These are phyloP conservation scores for Gopherus evgoodei DNA, from an alignment of 2,113 vertebrate species.

Conservation along the genomic window DNA sequence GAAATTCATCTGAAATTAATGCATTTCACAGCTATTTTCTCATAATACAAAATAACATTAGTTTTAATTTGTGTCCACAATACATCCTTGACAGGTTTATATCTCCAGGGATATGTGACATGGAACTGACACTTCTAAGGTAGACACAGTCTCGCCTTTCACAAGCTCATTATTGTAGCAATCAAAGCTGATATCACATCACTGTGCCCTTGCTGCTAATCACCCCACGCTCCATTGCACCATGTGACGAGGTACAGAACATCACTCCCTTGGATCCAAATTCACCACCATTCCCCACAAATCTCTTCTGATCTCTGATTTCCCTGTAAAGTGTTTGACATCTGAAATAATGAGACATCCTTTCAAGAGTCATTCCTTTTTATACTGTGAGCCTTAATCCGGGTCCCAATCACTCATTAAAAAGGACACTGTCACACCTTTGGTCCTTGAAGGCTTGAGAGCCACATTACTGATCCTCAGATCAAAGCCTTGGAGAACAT, in stretches of 20 bases:
- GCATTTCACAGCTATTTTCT: slow-evolving; percentile 14
- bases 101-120: neutral
- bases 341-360: slow-evolving; percentile 52
- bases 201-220: neutral
- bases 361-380: slow-evolving; percentile 30
- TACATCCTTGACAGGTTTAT: neutral
- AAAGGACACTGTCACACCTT: neutral
- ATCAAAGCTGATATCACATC: slow-evolving; percentile 44
- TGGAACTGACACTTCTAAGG: neutral
- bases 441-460: neutral
- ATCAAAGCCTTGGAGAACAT: slow-evolving; percentile 14
- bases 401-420: slow-evolving; percentile 34
- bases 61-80: neutral
- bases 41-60: neutral
- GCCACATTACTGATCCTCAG: neutral
- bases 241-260: neutral
- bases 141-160: neutral
- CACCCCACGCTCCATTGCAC: neutral
- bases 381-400: slow-evolving; percentile 39
- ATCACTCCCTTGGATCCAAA: neutral
- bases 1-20: slow-evolving; percentile 35
- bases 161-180: slow-evolving; percentile 57
- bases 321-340: slow-evolving; percentile 32
- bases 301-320: slow-evolving; percentile 53
- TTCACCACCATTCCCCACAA: neutral